Conservation (phyloP, 2,113 vertebrate species). For the Pipa parva region DNA sequence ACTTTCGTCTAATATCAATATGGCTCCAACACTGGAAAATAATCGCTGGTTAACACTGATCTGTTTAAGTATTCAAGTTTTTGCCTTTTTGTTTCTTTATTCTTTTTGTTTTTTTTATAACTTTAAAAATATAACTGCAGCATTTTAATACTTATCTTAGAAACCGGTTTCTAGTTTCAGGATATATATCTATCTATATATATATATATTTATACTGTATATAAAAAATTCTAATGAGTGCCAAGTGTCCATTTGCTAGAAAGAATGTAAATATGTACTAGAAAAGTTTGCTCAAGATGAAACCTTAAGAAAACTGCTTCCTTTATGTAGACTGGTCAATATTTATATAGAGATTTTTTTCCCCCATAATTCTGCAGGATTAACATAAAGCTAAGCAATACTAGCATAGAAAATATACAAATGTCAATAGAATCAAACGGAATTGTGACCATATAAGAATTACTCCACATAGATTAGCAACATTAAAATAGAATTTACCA, state of each 20-base stretch:
- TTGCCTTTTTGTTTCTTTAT: constrained; percentile 48
- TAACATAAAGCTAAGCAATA: constrained; percentile 62
- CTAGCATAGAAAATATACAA: constrained; percentile 69
- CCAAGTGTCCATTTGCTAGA: constrained; percentile 49
- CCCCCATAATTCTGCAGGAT: constrained; percentile 57
- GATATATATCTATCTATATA: constrained; percentile 65
- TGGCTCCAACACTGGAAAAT: no score
- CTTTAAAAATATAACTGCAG: constrained; percentile 58
- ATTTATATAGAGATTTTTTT: constrained; percentile 22
- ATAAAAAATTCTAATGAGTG: constrained; percentile 23
- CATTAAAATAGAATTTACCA: constrained; percentile 67
- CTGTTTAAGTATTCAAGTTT: not conserved
- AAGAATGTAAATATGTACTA: constrained; percentile 66
- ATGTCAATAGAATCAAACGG: constrained; percentile 62
- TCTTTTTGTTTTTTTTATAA: constrained; percentile 46
- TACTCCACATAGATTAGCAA: constrained; percentile 61
- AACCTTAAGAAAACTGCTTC: constrained; percentile 23
- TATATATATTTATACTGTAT: constrained; percentile 58
- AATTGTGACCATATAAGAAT: constrained; percentile 52
- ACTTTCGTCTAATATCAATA: no score
- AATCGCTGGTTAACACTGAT: not conserved
- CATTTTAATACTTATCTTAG: constrained; percentile 56
- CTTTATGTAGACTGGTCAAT: constrained; percentile 3
- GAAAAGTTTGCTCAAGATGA: constrained; percentile 62
- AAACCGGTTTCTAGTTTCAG: constrained; percentile 62